These are phyloP conservation scores for Sycophaga agraensis DNA, from an alignment of 1,140 invertebrate genomes.

Conservation along the genomic window DNA sequence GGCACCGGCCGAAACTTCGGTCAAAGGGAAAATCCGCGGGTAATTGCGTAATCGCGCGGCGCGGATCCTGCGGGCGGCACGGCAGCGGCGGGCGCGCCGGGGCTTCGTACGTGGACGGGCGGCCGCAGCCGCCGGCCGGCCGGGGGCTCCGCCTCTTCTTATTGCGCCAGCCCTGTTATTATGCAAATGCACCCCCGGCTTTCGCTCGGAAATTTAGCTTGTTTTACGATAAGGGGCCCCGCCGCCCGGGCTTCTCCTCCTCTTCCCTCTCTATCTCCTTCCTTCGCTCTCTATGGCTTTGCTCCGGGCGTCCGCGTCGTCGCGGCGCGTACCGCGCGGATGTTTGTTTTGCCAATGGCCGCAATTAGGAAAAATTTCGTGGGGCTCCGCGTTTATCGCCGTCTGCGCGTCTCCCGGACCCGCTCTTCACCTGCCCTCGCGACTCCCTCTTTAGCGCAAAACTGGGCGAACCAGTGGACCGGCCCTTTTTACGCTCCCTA, in stretches of 20 bases:
- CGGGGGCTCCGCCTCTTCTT: not conserved
- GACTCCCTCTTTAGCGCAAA: no score
- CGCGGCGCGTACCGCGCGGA: no score
- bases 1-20: not conserved
- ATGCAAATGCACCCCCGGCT: conserved; percentile 10
- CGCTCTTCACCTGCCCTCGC: not conserved
- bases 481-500: no score
- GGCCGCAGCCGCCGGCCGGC: not conserved
- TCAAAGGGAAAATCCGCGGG: not conserved
- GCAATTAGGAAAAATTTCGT: not conserved
- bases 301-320: no score
- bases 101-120: not conserved
- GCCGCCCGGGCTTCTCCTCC: no score
- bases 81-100: not conserved
- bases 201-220: not conserved
- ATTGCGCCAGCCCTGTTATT: conserved; percentile 1
- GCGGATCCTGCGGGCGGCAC: not conserved
- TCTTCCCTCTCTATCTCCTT: no score
- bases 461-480: no score
- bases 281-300: no score
- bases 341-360: not conserved
- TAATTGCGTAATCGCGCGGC: conserved; percentile 15
- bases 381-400: not conserved
- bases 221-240: conserved; percentile 8
- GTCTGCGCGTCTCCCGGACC: not conserved